phyloP scores from a whole-genome alignment of 2,888 invertebrate genomes.

The Dorcus parallelipipedus region DNA sequence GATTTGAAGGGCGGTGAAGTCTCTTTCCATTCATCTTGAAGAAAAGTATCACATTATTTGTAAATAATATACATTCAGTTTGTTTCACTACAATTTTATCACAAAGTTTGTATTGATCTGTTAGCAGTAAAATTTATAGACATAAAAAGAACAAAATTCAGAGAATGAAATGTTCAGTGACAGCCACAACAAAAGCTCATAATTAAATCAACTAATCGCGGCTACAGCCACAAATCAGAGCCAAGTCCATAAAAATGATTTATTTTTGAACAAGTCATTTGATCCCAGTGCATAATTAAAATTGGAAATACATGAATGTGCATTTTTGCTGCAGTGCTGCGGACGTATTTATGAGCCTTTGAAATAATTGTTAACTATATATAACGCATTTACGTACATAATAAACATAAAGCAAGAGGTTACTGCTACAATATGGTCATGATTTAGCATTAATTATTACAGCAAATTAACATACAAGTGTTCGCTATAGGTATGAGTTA shows the following conservation, averaged over 20 bases:
- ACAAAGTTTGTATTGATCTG: no score
- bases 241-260: not conserved
- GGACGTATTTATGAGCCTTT: constrained; percentile 20
- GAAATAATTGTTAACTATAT: constrained; percentile 17
- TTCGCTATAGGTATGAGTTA: constrained; percentile 15
- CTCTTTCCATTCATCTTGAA: no score
- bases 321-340: constrained; percentile 16
- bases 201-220: no score
- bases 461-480: constrained; percentile 23
- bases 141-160: no score
- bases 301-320: constrained; percentile 5
- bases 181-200: no score
- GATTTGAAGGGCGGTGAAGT: no score
- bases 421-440: constrained; percentile 18
- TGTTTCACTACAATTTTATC: no score
- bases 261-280: constrained; percentile 7
- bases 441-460: constrained; percentile 20
- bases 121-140: no score
- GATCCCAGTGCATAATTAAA: constrained; percentile 11
- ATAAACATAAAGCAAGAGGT: constrained; percentile 5
- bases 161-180: no score
- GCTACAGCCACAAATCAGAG: no score
- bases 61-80: no score
- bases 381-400: constrained; percentile 2
- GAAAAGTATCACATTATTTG: no score